Percentiles rank a stretch among this genome's conserved stretches.
phyloP scores from a whole-genome alignment of 2,888 invertebrate genomes.

The Clunio marinus region DNA sequence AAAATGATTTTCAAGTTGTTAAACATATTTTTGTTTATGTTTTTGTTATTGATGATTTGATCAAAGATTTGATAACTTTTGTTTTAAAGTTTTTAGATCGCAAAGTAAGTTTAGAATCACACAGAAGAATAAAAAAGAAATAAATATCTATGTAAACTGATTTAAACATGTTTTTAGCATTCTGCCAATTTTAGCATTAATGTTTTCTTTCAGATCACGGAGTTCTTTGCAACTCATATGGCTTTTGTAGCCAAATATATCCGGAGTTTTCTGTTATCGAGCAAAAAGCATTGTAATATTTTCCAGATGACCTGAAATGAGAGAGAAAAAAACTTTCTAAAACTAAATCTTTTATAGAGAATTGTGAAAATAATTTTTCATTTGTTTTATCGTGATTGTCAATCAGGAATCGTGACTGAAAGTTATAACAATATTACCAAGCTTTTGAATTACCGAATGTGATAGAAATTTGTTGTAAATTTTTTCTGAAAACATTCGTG shows the following conservation, averaged over 20 bases:
- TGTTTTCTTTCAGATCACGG: not conserved
- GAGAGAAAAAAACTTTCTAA: not conserved
- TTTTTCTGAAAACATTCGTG: too few species aligned
- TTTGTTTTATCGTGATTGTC: too few species aligned
- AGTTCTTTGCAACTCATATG: not conserved
- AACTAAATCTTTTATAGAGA: too few species aligned
- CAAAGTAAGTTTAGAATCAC: too few species aligned
- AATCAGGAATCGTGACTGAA: too few species aligned
- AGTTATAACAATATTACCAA: too few species aligned
- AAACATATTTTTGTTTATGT: constrained; percentile 2
- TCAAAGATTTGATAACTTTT: not conserved
- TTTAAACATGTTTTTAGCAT: not conserved
- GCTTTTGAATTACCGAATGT: too few species aligned
- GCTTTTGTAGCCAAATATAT: constrained; percentile 16
- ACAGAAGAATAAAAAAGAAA: too few species aligned
- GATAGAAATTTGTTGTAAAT: too few species aligned
- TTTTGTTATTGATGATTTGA: constrained; percentile 7
- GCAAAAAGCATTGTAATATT: constrained; percentile 30
- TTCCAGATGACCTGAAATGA: not conserved
- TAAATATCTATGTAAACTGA: too few species aligned
- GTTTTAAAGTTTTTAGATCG: not conserved
- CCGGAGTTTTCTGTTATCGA: constrained; percentile 21
- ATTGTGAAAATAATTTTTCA: too few species aligned
- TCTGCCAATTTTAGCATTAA: not conserved
- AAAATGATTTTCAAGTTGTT: too few species aligned